These are phyloP conservation scores for Ceratoteleas bidentatus DNA, from an alignment of 1,140 invertebrate species.

Conservation along the genomic window DNA sequence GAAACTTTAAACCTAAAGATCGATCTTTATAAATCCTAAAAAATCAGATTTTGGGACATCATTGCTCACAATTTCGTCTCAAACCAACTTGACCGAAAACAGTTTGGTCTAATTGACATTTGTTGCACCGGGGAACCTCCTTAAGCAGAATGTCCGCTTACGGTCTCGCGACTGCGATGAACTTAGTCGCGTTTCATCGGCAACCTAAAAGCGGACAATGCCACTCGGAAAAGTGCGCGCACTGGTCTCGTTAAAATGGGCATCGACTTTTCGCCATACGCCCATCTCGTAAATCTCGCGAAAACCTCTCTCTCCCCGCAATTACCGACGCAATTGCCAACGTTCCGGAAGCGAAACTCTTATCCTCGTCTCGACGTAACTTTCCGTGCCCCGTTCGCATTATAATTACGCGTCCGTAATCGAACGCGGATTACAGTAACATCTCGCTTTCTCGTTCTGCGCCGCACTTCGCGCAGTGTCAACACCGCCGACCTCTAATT, in stretches of 20 bases:
- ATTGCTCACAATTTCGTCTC: too few species aligned
- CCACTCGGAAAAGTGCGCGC: neutral
- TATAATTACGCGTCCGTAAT: conserved; percentile 35
- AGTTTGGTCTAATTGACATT: too few species aligned
- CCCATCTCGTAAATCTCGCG: conserved; percentile 28
- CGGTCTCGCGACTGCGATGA: neutral
- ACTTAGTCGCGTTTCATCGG: neutral
- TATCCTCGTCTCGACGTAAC: conserved; percentile 23
- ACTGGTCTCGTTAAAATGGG: conserved; percentile 17
- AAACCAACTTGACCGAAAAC: too few species aligned
- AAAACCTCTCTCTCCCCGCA: neutral
- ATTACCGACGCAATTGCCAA: conserved; percentile 29
- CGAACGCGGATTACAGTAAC: conserved; percentile 28
- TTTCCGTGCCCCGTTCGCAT: conserved; percentile 21
- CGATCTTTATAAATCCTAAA: too few species aligned
- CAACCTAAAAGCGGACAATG: neutral
- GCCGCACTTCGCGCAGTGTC: too few species aligned
- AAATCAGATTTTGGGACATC: too few species aligned
- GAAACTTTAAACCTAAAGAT: too few species aligned
- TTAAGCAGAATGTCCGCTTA: neutral
- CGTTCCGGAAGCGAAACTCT: conserved; percentile 29
- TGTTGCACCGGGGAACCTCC: too few species aligned
- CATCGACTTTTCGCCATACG: conserved; percentile 3
- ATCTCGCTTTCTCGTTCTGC: conserved; percentile 6
- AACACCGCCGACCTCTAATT: too few species aligned